Base-by-base conservation (phyloP, 1,140 invertebrate genomes). In the Diabrotica undecimpunctata region DNA sequence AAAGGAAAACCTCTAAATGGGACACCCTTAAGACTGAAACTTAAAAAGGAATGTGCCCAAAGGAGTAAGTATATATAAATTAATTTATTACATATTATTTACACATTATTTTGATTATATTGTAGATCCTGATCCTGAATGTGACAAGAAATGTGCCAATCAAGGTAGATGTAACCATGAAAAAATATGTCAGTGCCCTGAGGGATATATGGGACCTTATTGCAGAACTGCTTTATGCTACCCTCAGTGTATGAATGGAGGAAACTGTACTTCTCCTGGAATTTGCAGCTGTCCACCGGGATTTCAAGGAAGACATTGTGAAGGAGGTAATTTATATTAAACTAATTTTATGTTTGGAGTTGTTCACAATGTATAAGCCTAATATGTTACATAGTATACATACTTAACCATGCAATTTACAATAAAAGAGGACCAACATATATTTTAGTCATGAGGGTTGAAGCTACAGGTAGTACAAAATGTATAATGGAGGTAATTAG, bases 11-110 rank as follows among this genome's bases (percentile, higher is more conserved):
- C 90, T 55, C 80, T 97, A 63, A 88, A 91, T 74, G 94, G 94
- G 72, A 97, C 94, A 73, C 95, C 95, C 62, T 84, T 98, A 66
- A 87, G 90, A 76, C 85, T 98, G 68, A 90, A 88, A 77, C 85
- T 97, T 73, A 88, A 92, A 80, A 97, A 98, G 87, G 91, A 96
- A 86, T 98, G 96, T 85, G 88, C 90, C 79, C 88, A 92, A 82
- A 88, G 90, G 87, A 91, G 91, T 93, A 86, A 89, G 88, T 85
- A 12, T 54, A 11, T 35, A 5, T 11, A 13, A 9, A 13, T 54
- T n/a, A 46, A n/a, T 46, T 46, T 46, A 10, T 46, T 10, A 46
- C 2, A 46, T 46, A 46, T 8, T 46, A 46, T 6, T 10, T 10
- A 46, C n/a, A n/a, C 8, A 46, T 25, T 25, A 25, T 25, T 25